A percentile compares a stretch with the other conserved stretches of the same genome.
Evolutionary conservation across 1,140 invertebrate species (phyloP).

Genomic region (Sarcophaga bullata): DNA sequence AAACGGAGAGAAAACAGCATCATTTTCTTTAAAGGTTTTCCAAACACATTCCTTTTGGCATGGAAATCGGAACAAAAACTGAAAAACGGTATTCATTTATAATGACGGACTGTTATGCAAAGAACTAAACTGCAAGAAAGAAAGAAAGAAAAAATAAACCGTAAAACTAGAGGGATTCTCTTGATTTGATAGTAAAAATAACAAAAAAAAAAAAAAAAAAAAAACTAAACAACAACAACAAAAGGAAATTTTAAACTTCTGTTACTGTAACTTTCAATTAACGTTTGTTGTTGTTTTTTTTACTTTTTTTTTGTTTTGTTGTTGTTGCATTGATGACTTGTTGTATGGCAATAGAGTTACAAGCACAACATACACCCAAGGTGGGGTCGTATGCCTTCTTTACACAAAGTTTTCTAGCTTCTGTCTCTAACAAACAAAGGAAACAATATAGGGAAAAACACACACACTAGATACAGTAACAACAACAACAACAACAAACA

Average conservation of each 20-base stretch:
- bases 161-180: not conserved
- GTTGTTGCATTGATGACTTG: not conserved
- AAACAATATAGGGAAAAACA: not conserved
- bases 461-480: not conserved
- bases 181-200: not conserved
- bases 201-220: not conserved
- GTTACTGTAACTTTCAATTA: slow-evolving; percentile 39
- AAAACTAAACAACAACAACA: not conserved
- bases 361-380: not conserved
- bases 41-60: not conserved
- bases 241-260: slow-evolving; percentile 15
- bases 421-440: not conserved
- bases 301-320: not conserved
- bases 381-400: not conserved
- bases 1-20: not conserved
- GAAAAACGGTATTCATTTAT: not conserved
- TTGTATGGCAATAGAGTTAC: not conserved
- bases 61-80: slow-evolving; percentile 1
- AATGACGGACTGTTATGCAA: slow-evolving; percentile 33
- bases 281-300: not conserved
- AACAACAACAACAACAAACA: too few relatives aligned
- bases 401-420: too few relatives aligned
- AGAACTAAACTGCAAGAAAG: not conserved
- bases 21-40: slow-evolving; percentile 20
- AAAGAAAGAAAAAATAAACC: slow-evolving; percentile 8